Percentiles rank a stretch among this genome's conserved stretches.
phyloP scores from a whole-genome alignment of 64 coral and sea anemone species.

The Orbicella faveolata region DNA sequence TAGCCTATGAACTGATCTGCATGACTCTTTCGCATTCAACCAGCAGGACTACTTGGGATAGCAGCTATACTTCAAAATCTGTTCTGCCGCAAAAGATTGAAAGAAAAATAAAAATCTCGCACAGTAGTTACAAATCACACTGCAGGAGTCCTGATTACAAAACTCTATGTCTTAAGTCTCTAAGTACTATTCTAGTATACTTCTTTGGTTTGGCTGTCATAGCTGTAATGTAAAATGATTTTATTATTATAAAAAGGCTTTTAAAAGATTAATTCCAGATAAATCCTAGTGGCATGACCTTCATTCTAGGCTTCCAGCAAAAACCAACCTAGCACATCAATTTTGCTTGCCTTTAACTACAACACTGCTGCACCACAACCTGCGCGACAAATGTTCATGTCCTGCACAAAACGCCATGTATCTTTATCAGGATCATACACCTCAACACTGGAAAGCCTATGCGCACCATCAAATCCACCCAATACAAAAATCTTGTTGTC shows the following conservation, averaged over 20 bases:
- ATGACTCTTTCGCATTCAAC: too few relatives aligned
- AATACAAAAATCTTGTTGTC: conserved; percentile 95
- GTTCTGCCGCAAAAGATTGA: too few relatives aligned
- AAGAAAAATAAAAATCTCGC: too few relatives aligned
- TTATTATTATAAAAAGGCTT: background rate
- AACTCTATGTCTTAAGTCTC: too few relatives aligned
- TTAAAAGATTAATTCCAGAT: background rate
- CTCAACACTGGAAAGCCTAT: conserved; percentile 86
- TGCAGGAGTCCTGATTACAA: too few relatives aligned
- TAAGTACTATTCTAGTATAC: background rate
- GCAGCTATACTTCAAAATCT: too few relatives aligned
- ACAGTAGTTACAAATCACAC: too few relatives aligned
- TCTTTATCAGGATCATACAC: conserved; percentile 86
- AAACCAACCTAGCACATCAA: background rate
- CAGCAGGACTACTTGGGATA: too few relatives aligned
- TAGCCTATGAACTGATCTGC: too few relatives aligned
- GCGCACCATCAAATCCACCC: conserved; percentile 98
- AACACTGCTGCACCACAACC: conserved; percentile 91
- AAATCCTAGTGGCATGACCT: background rate
- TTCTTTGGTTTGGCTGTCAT: background rate
- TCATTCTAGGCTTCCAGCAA: background rate
- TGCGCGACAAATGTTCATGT: conserved; percentile 88
- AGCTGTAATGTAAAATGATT: background rate
- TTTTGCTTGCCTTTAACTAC: conserved; percentile 2
- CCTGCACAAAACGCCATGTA: conserved; percentile 84